Evolutionary conservation across 2,888 invertebrate genomes (phyloP).

Genomic region (Apodemia zela): DNA sequence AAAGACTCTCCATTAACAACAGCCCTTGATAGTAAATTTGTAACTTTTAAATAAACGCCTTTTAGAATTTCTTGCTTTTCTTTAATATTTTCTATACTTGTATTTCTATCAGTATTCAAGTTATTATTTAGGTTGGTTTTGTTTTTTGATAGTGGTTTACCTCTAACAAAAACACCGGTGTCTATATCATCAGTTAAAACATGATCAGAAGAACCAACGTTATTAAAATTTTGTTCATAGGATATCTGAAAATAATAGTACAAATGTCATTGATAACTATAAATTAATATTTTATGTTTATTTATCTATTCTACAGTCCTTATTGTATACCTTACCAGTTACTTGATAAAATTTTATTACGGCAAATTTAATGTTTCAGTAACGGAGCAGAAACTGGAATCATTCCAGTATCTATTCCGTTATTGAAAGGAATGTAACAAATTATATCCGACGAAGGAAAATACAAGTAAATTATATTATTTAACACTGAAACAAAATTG

Average conservation of each 20-base stretch:
- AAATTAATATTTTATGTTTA: no score
- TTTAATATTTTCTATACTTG: background rate
- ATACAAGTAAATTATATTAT: no score
- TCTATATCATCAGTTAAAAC: background rate
- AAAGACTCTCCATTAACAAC: background rate
- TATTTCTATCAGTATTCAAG: background rate
- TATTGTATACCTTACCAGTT: no score
- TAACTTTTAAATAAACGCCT: background rate
- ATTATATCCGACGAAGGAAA: no score
- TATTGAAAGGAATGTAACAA: no score
- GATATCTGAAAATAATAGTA: background rate
- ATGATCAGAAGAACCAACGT: background rate
- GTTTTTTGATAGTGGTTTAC: background rate
- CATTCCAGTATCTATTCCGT: no score
- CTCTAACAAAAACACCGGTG: background rate
- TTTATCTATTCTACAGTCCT: no score
- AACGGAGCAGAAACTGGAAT: no score
- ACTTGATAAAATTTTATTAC: no score
- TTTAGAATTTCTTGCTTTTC: conserved; percentile 1
- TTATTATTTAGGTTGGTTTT: background rate
- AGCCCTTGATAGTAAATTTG: background rate
- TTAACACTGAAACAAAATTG: no score
- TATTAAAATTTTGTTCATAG: background rate
- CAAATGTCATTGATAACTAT: background rate
- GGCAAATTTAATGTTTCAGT: no score